Evolutionary conservation across 2,888 invertebrate genomes (phyloP).

Genomic region (Leptinotarsa haldemani): DNA sequence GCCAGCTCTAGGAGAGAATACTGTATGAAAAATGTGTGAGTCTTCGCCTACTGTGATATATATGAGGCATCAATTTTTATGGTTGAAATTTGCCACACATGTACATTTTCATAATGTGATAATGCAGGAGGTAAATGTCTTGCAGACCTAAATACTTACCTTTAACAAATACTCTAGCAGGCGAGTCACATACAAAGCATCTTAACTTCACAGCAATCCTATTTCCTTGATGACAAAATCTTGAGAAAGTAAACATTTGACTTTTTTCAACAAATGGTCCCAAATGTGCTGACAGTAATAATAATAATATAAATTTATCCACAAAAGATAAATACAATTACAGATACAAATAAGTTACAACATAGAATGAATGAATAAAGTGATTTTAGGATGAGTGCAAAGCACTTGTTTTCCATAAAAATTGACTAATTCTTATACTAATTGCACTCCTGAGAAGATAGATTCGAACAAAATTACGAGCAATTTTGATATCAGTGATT

Average conservation of each 20-base stretch:
- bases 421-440: no score
- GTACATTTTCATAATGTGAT: slow-evolving; percentile 13
- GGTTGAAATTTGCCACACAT: slow-evolving; percentile 47
- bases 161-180: slow-evolving; percentile 45
- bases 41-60: slow-evolving; percentile 43
- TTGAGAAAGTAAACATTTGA: slow-evolving; percentile 14
- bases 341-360: no score
- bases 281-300: no score
- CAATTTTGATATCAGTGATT: no score
- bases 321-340: no score
- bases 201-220: slow-evolving; percentile 27
- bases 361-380: no score
- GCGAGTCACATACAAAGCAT: slow-evolving; percentile 35
- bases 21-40: slow-evolving; percentile 42
- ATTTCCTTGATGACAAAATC: slow-evolving; percentile 9
- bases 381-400: no score
- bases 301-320: no score
- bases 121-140: no score
- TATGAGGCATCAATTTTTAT: slow-evolving; percentile 40
- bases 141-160: slow-evolving; percentile 23
- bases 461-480: no score
- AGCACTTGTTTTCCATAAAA: no score
- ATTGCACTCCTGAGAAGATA: no score
- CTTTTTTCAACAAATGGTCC: slow-evolving; percentile 36
- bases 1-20: slow-evolving; percentile 25